These are phyloP conservation scores for Acanthiza pusilla DNA, from an alignment of 2,797 vertebrate species.

Conservation along the genomic window DNA sequence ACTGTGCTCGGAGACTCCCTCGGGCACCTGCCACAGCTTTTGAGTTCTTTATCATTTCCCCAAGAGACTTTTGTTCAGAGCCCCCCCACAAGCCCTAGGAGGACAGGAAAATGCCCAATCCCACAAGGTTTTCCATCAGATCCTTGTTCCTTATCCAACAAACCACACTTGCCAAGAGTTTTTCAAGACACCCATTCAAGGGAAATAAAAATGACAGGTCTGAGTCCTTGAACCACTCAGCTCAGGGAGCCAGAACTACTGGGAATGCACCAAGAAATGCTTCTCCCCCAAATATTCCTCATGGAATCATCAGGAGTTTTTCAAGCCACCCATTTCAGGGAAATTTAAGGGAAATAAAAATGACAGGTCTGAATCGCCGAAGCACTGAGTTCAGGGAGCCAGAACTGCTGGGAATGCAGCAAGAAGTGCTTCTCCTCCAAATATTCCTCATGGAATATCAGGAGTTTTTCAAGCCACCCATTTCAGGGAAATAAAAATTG, in stretches of 20 bases:
- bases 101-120: not conserved
- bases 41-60: not conserved
- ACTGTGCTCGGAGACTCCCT: not conserved
- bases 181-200: not conserved
- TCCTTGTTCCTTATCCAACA: not conserved
- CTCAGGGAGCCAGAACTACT: not conserved
- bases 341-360: too few species aligned
- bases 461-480: too few species aligned
- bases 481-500: too few species aligned
- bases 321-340: too few species aligned
- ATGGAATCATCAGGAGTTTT: fast-evolving
- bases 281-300: not conserved
- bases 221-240: too few species aligned
- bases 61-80: not conserved
- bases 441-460: too few species aligned
- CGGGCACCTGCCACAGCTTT: not conserved
- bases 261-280: fast-evolving
- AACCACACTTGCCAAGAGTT: not conserved
- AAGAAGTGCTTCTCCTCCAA: too few species aligned
- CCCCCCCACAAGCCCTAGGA: not conserved
- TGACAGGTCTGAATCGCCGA: too few species aligned
- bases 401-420: too few species aligned
- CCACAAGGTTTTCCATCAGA: not conserved
- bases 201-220: not conserved
- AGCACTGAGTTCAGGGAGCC: too few species aligned